Percentiles rank a stretch among this genome's conserved stretches.
Evolutionary conservation across 2,113 vertebrate genomes (phyloP).

Genomic region (Callocephalon fimbriatum): DNA sequence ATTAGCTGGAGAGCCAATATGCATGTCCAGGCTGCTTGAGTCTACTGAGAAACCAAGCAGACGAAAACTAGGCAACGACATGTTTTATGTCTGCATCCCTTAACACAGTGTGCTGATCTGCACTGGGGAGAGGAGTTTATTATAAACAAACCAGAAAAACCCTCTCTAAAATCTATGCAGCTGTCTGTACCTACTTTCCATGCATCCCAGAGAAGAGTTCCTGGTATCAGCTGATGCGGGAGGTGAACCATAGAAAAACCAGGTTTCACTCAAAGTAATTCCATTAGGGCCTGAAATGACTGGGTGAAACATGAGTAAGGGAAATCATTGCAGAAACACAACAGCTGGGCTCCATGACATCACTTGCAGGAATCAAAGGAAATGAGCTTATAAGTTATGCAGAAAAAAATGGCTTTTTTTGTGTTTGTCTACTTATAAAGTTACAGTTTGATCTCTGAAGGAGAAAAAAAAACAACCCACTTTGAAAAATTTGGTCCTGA

Average conservation of each 20-base stretch:
- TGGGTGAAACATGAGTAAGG: slow-evolving; percentile 79
- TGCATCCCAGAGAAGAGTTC: not conserved
- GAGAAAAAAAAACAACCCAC: not conserved
- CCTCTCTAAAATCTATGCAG: not conserved
- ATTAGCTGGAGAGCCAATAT: not conserved
- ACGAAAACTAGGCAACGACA: not conserved
- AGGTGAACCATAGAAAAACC: slow-evolving; percentile 69
- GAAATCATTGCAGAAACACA: slow-evolving; percentile 70
- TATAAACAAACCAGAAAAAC: not conserved
- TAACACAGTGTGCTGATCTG: not conserved
- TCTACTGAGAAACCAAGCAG: not conserved
- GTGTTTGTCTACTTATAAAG: slow-evolving; percentile 65
- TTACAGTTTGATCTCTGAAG: slow-evolving; percentile 53
- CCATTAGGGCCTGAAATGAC: slow-evolving; percentile 76
- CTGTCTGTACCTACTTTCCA: not conserved
- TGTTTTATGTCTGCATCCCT: not conserved
- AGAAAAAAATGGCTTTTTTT: slow-evolving; percentile 42
- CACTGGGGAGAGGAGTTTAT: accelerated
- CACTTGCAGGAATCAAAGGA: slow-evolving; percentile 75
- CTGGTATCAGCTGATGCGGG: slow-evolving; percentile 72
- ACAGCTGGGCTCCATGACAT: slow-evolving; percentile 83
- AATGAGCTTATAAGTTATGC: slow-evolving; percentile 72
- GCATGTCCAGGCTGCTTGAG: not conserved
- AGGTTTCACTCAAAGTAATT: slow-evolving; percentile 72
- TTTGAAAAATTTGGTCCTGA: slow-evolving; percentile 60